These are phyloP conservation scores for Antechinus flavipes DNA, from an alignment of 2,113 vertebrate species.

Conservation along the genomic window DNA sequence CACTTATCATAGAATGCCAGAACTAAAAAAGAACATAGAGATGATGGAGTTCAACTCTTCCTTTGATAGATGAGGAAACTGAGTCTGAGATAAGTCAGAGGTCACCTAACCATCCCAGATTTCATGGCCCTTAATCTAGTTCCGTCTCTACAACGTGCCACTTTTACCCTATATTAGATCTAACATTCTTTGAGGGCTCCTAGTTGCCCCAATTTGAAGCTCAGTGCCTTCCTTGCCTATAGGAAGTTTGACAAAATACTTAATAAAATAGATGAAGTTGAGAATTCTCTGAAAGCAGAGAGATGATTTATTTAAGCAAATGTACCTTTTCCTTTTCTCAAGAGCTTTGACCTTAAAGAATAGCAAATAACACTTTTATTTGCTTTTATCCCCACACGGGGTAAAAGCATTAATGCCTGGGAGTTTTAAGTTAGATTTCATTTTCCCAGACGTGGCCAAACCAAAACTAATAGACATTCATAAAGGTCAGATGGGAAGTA, in stretches of 20 bases:
- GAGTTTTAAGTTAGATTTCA: constrained; percentile 39
- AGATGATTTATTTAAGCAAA: neutral
- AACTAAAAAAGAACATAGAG: neutral
- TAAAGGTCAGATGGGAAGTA: constrained; percentile 20
- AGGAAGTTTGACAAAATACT: neutral
- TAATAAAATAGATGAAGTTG: neutral
- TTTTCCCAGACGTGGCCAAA: constrained; percentile 30
- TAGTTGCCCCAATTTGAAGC: neutral
- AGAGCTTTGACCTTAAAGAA: neutral
- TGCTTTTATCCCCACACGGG: neutral
- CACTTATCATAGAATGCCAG: neutral
- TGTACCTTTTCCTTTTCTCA: neutral
- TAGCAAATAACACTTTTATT: neutral
- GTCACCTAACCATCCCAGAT: neutral
- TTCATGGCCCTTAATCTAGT: constrained; percentile 9
- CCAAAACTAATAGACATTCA: constrained; percentile 10
- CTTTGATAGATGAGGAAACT: neutral
- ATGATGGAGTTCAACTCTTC: neutral
- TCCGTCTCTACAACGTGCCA: neutral
- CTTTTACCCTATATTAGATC: neutral
- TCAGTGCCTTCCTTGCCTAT: neutral
- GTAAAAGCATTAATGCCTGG: neutral
- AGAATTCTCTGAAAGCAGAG: neutral
- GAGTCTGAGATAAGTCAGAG: neutral
- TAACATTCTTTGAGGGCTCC: neutral